These are phyloP conservation scores for Chauna torquata DNA, from an alignment of 2,113 vertebrate genomes.

Conservation along the genomic window DNA sequence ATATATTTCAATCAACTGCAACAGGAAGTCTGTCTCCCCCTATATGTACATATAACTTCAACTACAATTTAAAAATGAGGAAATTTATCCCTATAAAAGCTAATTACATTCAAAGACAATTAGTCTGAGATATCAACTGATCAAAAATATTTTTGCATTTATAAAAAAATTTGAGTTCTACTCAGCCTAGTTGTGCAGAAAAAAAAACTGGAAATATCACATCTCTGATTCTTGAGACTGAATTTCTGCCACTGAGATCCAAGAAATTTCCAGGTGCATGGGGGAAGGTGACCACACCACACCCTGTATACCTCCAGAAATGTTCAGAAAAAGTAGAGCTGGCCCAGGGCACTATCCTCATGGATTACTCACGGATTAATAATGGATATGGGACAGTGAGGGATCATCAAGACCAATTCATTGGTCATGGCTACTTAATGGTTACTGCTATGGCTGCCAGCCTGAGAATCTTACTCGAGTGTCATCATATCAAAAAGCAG, in stretches of 20 bases:
- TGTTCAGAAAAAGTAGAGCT: neutral
- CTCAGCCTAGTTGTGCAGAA: neutral
- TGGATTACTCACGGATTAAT: neutral
- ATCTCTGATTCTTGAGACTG: neutral
- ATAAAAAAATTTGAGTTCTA: constrained; percentile 35
- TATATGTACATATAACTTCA: neutral
- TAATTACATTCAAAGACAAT: neutral
- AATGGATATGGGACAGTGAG: rapidly evolving
- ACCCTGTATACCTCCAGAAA: neutral
- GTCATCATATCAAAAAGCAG: neutral
- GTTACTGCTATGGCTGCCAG: neutral
- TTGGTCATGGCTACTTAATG: neutral
- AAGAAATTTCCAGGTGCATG: neutral
- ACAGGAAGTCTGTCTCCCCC: neutral
- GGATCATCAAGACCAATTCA: neutral
- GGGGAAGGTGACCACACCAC: neutral
- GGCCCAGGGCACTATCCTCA: neutral
- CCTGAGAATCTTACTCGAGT: neutral
- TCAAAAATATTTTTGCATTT: constrained; percentile 31
- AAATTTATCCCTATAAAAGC: neutral
- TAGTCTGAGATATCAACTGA: neutral
- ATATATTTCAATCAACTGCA: neutral
- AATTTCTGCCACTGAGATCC: neutral
- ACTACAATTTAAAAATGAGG: neutral
- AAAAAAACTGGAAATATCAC: constrained; percentile 18